Conservation (phyloP, 2,888 invertebrate genomes). For the Chymomyza amoena region DNA sequence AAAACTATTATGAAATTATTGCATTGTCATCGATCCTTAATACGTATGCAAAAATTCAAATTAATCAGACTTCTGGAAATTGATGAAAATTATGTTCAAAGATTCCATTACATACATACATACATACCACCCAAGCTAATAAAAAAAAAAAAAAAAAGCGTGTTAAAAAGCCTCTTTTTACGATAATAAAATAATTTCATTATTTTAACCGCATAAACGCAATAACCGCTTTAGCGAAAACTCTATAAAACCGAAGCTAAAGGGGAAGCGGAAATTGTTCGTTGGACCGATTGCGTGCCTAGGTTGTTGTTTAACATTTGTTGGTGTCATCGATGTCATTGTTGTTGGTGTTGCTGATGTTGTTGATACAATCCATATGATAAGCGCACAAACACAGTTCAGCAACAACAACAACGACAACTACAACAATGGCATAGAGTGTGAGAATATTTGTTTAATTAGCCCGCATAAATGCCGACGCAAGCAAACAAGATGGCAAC, state of each 20-base stretch:
- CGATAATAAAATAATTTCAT: not conserved
- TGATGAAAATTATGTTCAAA: no score
- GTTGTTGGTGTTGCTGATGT: constrained; percentile 20
- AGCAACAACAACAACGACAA: not conserved
- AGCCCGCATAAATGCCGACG: constrained; percentile 66
- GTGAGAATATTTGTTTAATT: constrained; percentile 64
- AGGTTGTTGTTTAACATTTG: constrained; percentile 54
- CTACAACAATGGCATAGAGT: not conserved
- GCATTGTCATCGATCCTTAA: no score
- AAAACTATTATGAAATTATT: no score
- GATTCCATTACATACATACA: no score
- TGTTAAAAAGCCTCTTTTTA: no score
- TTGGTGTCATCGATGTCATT: constrained; percentile 40
- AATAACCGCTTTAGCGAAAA: not conserved
- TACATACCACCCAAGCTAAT: no score
- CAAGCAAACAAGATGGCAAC: constrained; percentile 34
- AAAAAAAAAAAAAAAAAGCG: no score
- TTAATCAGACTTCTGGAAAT: no score
- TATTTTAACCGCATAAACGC: not conserved
- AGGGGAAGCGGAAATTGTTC: not conserved
- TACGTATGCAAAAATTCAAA: no score
- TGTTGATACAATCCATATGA: constrained; percentile 54
- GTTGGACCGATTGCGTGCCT: not conserved
- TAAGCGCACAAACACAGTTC: constrained; percentile 30
- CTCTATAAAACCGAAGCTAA: not conserved